Percentiles rank a stretch among this genome's conserved stretches.
Conservation (phyloP, 2,888 invertebrate species). For the Torymus auratus region DNA sequence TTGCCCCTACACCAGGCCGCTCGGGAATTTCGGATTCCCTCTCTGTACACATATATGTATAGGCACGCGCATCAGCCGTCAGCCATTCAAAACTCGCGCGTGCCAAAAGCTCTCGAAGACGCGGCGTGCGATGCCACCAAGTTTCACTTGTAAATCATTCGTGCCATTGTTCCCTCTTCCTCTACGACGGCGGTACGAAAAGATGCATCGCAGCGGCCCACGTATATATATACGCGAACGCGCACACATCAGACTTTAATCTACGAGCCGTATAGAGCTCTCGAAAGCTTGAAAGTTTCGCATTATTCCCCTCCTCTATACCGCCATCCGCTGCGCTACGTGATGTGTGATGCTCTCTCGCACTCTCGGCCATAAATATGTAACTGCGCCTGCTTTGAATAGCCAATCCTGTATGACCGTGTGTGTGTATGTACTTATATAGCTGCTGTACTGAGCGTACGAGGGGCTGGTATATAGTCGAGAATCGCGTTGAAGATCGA, state of each 20-base stretch:
- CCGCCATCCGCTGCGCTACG: background rate
- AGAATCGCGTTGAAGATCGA: too few relatives aligned
- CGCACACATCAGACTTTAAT: background rate
- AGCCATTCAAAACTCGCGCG: too few relatives aligned
- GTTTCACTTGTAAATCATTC: conserved; percentile 5
- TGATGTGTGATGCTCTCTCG: background rate
- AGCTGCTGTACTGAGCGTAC: background rate
- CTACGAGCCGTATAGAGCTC: background rate
- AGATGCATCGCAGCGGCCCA: too few relatives aligned
- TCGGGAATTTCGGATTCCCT: background rate
- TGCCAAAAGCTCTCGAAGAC: too few relatives aligned
- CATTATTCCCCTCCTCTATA: background rate
- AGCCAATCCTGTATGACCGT: background rate
- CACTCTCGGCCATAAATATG: background rate
- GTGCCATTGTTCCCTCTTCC: background rate
- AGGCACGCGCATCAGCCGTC: background rate
- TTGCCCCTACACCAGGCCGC: background rate
- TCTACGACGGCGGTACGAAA: too few relatives aligned
- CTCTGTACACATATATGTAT: background rate
- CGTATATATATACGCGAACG: too few relatives aligned
- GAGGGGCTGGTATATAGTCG: background rate
- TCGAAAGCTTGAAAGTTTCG: conserved; percentile 1
- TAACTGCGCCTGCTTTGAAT: background rate
- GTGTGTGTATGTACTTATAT: background rate
- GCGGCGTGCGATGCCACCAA: background rate